Base-by-base conservation (phyloP, 2,797 vertebrate species). In the Enoplosus armatus region DNA sequence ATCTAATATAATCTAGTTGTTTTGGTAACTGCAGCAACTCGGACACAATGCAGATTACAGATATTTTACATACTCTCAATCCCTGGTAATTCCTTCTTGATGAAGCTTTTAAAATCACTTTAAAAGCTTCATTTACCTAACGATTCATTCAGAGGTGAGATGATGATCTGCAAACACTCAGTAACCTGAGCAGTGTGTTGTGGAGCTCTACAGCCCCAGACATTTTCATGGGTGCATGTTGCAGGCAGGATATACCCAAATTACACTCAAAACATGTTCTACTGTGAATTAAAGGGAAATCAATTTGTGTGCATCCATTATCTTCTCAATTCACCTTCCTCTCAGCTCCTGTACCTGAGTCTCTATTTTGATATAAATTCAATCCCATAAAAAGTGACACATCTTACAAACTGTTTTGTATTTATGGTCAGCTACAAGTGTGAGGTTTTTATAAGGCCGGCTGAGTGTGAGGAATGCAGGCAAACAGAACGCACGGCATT, bases 401-500 rank as follows among this genome's bases (percentile, higher is more conserved):
- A 64, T 29, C 12, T 15, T 4, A 31, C 43, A 8, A 24, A 35
- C 41, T 72, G 48, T 50, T 71, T 59, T 59, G 48, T 53, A 51
- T 73, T 61, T 26, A 65, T 67, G 50, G 73, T 56, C 45, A 70
- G 61, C 8, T 22, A 15, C 27, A 84, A 59, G 70, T 24, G 4
- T 12, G 29, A 72, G 60, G 27, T 65, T 61, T 80, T 80, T 37
- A 31, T 3, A 31, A 31, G 0, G 35, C 33, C 18, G 11, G 33
- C 20, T 26, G 35, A 12, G 47, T 24, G 33, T 35, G 45, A 83
- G 82, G 92, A 93, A 94, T 93, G 93, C 71, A 39, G 90, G 59
- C 47, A 4, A 90, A 89, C 93, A 63, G 70, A 90, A 31, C 78
- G 1, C 24, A 53, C 87, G 0, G 10, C 92, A 94, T 93, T 94